Percentiles rank a stretch among this genome's conserved stretches.
Conservation (phyloP, 2,113 vertebrate genomes). For the Bos indicus region DNA sequence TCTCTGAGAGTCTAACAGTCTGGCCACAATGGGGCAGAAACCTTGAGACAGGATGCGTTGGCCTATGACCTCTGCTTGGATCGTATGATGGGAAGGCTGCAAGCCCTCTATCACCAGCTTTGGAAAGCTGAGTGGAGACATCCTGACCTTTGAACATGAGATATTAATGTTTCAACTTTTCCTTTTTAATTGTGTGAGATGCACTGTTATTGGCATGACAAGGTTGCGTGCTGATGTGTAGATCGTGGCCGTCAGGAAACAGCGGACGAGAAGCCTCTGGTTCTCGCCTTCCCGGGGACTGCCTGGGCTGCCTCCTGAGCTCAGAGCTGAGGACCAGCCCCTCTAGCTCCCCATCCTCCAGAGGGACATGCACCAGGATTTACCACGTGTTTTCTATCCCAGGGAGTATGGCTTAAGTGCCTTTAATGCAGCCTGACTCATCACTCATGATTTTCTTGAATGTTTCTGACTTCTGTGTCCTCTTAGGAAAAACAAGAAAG, state of each 20-base stretch:
- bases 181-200: constrained; percentile 58
- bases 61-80: not conserved
- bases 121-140: not conserved
- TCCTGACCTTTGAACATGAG: constrained; percentile 34
- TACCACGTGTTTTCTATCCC: not conserved
- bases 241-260: not conserved
- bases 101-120: not conserved
- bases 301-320: no score
- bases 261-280: not conserved
- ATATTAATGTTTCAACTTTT: constrained; percentile 49
- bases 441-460: not conserved
- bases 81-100: not conserved
- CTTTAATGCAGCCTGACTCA: not conserved
- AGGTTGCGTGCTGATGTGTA: not conserved
- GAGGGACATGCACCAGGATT: not conserved
- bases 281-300: not conserved
- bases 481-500: not conserved
- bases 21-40: rapidly evolving
- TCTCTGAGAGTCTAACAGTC: not conserved
- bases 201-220: constrained; percentile 21
- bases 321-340: not conserved
- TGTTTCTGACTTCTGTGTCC: not conserved
- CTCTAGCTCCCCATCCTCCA: not conserved
- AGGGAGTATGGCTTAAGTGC: not conserved
- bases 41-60: rapidly evolving